Evolutionary conservation across 2,797 vertebrate genomes (phyloP), one percentile per base, ranked within the genome.

Genomic region (Pantherophis vulpinus): DNA sequence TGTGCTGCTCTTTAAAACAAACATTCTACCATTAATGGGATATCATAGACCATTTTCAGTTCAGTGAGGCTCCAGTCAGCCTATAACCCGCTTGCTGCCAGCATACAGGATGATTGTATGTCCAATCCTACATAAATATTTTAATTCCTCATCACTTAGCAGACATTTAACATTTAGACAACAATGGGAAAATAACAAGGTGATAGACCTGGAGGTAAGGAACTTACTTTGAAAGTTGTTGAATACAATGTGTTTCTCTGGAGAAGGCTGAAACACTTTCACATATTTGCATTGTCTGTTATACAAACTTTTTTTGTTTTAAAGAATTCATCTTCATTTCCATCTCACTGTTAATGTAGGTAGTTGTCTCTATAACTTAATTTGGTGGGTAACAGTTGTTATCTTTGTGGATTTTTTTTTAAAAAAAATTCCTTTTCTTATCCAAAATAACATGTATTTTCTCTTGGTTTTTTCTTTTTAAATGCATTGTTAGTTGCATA

Each of bases 111-210:
- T 95, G 70, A 66, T 92, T 13, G 5, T 86, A 95, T 79, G 63
- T 2, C 88, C 32, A 91, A 93, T 66, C 63, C 91, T 90, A 91
- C 9, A 63, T 88, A 88, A 93, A 92, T 94, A 92, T 91, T 95
- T 95, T 58, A 90, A 88, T 3, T 60, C 14, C 11, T 89, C 92
- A 89, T 90, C 86, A 88, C 83, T 59, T 91, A 93, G 51, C 20
- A n/a, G 87, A 59, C 60, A 14, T 16, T 93, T 93, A 32, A 32
- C 55, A 89, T 61, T 92, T 89, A 61, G 56, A 89, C 42, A 94
- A 90, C 79, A 61, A 70, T 47, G 61, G 18, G 37, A 61, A 93
- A 55, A 88, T 3, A 11, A 25, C 37, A 25, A 87, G 37, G 1
- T 63, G 51, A 87, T 56, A 25, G 37, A n/a, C 18, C 42, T 32